Percentiles rank a stretch among this genome's conserved stretches.
phyloP scores from a whole-genome alignment of 1,140 invertebrate genomes.

The Hypsibius dujardini region DNA sequence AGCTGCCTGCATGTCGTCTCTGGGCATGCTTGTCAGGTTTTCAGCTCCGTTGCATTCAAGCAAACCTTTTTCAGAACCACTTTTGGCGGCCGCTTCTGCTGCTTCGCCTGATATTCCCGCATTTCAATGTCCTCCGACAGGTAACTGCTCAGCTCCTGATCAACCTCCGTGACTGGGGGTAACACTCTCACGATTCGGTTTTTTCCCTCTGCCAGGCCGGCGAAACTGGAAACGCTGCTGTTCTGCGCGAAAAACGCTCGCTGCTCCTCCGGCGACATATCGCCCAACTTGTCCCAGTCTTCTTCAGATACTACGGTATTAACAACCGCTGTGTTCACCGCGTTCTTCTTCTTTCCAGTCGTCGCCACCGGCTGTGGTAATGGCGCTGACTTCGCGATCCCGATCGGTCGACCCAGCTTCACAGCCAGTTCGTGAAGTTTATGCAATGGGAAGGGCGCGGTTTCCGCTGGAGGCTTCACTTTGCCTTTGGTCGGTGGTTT shows the following conservation, averaged over 20 bases:
- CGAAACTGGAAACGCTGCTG: background rate
- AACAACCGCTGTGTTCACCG: background rate
- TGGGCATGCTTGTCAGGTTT: no score
- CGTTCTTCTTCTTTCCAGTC: background rate
- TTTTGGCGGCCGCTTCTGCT: no score
- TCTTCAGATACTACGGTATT: background rate
- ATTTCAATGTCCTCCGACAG: background rate
- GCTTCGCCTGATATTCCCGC: background rate
- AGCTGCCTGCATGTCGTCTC: no score
- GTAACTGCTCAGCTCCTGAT: background rate
- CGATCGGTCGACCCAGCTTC: background rate
- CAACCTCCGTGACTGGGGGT: background rate
- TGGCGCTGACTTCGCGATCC: background rate
- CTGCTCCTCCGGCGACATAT: constrained; percentile 14
- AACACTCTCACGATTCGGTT: no score
- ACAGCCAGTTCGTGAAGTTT: constrained; percentile 16
- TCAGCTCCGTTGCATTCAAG: no score
- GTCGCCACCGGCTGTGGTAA: background rate
- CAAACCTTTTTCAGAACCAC: no score
- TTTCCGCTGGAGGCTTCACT: constrained; percentile 18
- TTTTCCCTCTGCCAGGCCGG: no score
- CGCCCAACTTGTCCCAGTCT: background rate
- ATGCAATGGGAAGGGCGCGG: constrained; percentile 19
- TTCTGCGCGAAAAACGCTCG: background rate
- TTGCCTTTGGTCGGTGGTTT: constrained; percentile 32